Base-by-base conservation (phyloP, 2,797 vertebrate species). In the Bovichtus diacanthus region DNA sequence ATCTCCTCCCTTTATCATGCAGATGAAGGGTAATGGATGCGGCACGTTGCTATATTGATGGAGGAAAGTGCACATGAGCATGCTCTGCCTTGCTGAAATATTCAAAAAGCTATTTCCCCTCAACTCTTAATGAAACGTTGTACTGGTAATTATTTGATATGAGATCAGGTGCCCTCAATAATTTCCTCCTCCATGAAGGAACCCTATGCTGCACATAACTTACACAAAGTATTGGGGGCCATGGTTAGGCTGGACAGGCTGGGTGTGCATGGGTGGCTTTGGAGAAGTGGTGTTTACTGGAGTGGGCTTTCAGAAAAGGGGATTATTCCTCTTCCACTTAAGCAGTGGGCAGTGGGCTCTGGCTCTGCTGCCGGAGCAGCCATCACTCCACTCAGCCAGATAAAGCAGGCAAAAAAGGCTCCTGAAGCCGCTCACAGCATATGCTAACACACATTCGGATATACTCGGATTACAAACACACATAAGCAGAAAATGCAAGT, bases 311-410 rank as follows among this genome's bases (percentile, higher is more conserved):
- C 82, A 89, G 80, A 79, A 65, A 82, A 88, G 82, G n/a, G 90
- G 91, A 93, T 94, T 94, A 94, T 87, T 88, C 70, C 56, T 88
- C 81, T 88, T 91, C 87, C 87, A 88, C 87, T 85, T 91, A 88
- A 90, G 85, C 82, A 80, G 78, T 85, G 82, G 90, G 88, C 84
- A 84, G 78, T 76, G 78, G 79, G 79, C 78, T 84, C 74, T 61
- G 74, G 81, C 84, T 88, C 75, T 74, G 82, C 70, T 77, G 84
- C 74, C 81, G 74, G 69, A 87, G 77, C 83, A 86, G 88, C 82
- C 72, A 78, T 75, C 81, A 63, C 66, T 83, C 77, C 82, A 76
- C 85, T 88, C 76, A 71, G 76, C 36, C 78, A 86, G 88, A 92
- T 93, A 92, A 93, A 89, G 78, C 64, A n/a, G 68, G 64, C 70